Conservation (phyloP, 2,888 invertebrate genomes). For the Portevinia maculata region DNA sequence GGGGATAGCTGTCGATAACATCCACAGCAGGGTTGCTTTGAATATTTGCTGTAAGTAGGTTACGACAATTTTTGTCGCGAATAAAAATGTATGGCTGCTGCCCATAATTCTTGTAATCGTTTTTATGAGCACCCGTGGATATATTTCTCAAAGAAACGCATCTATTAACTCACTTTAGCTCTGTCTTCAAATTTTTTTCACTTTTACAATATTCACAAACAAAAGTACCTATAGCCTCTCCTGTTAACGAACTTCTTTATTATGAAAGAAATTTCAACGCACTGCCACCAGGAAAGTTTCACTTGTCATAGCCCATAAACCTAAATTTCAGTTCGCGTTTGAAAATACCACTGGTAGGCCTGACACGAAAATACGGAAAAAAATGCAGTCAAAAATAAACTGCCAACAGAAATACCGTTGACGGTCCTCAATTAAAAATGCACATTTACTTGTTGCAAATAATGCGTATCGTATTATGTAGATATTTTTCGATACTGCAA, state of each 20-base stretch:
- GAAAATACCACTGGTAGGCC: constrained; percentile 28
- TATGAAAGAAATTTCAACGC: neutral
- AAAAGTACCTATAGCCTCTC: neutral
- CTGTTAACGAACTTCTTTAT: neutral
- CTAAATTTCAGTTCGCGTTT: constrained; percentile 23
- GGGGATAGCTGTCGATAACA: too few species aligned
- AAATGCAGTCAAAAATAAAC: constrained; percentile 64
- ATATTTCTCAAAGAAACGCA: too few species aligned
- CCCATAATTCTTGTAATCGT: too few species aligned
- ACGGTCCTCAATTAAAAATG: constrained; percentile 53
- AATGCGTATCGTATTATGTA: constrained; percentile 23
- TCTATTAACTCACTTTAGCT: too few species aligned
- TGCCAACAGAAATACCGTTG: constrained; percentile 46
- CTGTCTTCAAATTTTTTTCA: neutral
- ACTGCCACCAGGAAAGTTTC: constrained; percentile 19
- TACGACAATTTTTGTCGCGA: too few species aligned
- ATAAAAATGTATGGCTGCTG: too few species aligned
- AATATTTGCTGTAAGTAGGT: too few species aligned
- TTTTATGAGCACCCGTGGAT: too few species aligned
- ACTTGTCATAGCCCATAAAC: constrained; percentile 36
- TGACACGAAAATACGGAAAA: neutral
- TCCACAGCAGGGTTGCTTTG: too few species aligned
- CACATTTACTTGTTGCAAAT: constrained; percentile 35
- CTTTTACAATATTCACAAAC: neutral
- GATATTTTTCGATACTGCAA: constrained; percentile 11